A percentile compares a stretch with the other conserved stretches of the same genome.
These are phyloP conservation scores for Onychomys arenicola DNA, from an alignment of 2,797 vertebrate species.

Conservation along the genomic window DNA sequence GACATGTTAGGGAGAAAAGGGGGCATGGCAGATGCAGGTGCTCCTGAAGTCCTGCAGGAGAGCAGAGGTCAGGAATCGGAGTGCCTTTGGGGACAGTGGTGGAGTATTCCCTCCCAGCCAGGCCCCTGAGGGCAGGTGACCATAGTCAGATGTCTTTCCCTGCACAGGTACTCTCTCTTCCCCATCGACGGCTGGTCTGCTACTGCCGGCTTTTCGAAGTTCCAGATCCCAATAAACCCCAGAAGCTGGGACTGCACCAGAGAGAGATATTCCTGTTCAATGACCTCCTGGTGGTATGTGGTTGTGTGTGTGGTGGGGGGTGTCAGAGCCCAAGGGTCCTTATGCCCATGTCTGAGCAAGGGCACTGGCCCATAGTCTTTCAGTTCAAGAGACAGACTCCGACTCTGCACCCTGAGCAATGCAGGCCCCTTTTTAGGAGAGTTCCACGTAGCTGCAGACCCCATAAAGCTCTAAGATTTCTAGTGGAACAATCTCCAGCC, in stretches of 20 bases:
- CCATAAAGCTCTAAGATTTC: neutral
- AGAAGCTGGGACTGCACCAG: slow-evolving; percentile 97
- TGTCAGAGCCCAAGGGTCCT: neutral
- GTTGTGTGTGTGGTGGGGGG: neutral
- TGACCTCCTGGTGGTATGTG: slow-evolving; percentile 96
- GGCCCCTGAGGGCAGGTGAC: neutral
- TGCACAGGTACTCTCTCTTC: slow-evolving; percentile 94
- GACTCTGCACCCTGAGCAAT: neutral
- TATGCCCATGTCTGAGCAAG: neutral
- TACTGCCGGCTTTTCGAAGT: slow-evolving; percentile 98
- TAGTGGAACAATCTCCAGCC: too few species aligned
- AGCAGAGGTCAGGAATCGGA: neutral
- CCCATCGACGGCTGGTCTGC: slow-evolving; percentile 96
- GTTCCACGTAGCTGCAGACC: neutral
- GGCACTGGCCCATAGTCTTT: neutral
- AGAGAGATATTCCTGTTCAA: slow-evolving; percentile 99
- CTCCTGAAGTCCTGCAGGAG: too few species aligned
- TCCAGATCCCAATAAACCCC: slow-evolving; percentile 97
- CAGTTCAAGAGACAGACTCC: neutral
- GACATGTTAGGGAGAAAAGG: neutral
- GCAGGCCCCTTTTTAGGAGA: neutral
- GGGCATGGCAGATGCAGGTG: neutral
- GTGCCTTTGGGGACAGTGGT: neutral
- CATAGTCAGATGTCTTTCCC: neutral
- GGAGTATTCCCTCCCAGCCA: neutral